Evolutionary conservation across 2,113 vertebrate species (phyloP).

Genomic region (Erythrolamprus reginae): DNA sequence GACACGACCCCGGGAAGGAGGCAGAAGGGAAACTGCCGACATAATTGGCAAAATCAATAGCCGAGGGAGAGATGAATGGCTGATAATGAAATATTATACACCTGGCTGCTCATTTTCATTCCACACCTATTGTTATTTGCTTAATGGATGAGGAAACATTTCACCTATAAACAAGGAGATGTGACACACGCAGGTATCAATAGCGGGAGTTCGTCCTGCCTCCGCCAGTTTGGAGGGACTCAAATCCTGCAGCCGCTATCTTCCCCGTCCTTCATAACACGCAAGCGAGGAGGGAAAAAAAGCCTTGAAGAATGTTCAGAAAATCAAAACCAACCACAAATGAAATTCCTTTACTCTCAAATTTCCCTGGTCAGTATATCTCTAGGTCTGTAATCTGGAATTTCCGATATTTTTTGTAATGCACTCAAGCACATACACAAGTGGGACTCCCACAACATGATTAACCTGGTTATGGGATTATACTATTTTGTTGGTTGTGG

Average conservation of each 20-base stretch:
- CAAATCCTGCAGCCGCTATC: neutral
- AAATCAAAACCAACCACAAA: neutral
- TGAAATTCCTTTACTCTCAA: neutral
- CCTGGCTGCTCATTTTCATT: constrained; percentile 32
- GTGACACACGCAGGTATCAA: neutral
- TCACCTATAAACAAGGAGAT: neutral
- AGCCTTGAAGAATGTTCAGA: neutral
- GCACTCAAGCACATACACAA: neutral
- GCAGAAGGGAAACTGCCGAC: neutral
- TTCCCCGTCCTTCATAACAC: neutral
- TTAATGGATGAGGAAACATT: neutral
- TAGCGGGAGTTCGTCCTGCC: accelerated
- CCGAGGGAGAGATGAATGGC: constrained; percentile 29
- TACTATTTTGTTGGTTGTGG: neutral
- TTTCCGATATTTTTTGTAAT: neutral
- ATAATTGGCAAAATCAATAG: constrained; percentile 20
- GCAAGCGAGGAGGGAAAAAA: neutral
- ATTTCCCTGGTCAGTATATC: neutral
- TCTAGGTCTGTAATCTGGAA: neutral
- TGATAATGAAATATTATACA: constrained; percentile 12
- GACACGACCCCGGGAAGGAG: neutral
- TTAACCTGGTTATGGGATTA: neutral
- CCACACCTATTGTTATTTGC: constrained; percentile 9
- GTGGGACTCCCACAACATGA: neutral
- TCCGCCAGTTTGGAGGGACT: neutral